Evolutionary conservation across 2,888 invertebrate genomes (phyloP), one percentile per base, ranked within the genome.

Genomic region (Amiota communis): DNA sequence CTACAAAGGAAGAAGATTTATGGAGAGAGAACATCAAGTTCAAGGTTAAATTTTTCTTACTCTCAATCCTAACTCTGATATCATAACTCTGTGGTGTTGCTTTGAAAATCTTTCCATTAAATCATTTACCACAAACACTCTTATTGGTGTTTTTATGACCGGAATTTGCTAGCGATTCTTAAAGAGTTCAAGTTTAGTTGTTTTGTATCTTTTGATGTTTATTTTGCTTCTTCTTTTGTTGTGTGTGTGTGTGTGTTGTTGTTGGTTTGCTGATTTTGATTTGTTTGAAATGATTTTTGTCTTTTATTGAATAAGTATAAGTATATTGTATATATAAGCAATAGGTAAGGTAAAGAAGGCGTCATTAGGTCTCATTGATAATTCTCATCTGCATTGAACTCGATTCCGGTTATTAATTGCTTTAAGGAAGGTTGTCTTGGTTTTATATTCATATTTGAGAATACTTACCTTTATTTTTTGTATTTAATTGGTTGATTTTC

Each of bases 141-240:
- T 36, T 36, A 36, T n/a, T 36, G 36, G 6, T 36, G 36, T 2
- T 36, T 36, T 36, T 36, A 36, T 36, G 36, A 36, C 36, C 36
- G 36, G 36, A 36, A 36, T 36, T 36, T 6, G 36, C 36, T 36
- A 20, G 47, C 63, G 63, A 63, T 46, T 36, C 46, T 36, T 12
- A n/a, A 15, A 36, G 63, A 63, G 63, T 63, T 63, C 63, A 63
- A 63, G 63, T 63, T 63, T 63, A 46, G 46, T 13, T 46, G n/a
- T 56, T 56, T 15, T 56, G 8, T 17, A 15, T 15, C 1, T 56
- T 56, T 56, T 15, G 17, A 17, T 15, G 17, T 56, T 56, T n/a
- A 9, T 56, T 9, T 56, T 56, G 56, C 17, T 56, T 56, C 17
- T 56, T 56, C 17, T 56, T 56, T 56, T 56, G n/a, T 56, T 17